Percentiles rank a stretch among this genome's conserved stretches.
Evolutionary conservation across 2,888 invertebrate species (phyloP).

Genomic region (Bombylius discolor): DNA sequence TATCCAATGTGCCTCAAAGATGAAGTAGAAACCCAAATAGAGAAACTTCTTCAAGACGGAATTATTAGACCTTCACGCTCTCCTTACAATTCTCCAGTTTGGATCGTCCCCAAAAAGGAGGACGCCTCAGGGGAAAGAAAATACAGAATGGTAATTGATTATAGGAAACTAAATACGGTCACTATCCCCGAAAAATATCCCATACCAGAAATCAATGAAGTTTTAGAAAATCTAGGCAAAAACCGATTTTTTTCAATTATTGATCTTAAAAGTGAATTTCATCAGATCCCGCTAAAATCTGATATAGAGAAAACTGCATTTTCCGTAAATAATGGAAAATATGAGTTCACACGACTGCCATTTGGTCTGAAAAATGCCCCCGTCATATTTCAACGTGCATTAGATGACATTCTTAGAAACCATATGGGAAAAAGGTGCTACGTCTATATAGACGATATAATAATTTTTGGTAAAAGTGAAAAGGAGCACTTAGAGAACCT

Average conservation of each 20-base stretch:
- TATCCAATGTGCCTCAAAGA: too few species aligned
- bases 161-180: too few species aligned
- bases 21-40: too few species aligned
- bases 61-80: too few species aligned
- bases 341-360: constrained; percentile 8
- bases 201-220: too few species aligned
- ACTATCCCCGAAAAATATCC: too few species aligned
- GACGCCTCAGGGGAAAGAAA: too few species aligned
- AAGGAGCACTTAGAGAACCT: constrained; percentile 6
- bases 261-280: constrained; percentile 5
- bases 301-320: constrained; percentile 12
- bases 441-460: constrained; percentile 11
- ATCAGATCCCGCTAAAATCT: constrained; percentile 7
- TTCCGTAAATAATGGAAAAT: constrained; percentile 9
- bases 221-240: constrained; percentile 1
- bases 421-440: constrained; percentile 7
- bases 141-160: too few species aligned
- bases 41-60: too few species aligned
- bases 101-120: too few species aligned
- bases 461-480: constrained; percentile 11
- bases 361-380: constrained; percentile 10
- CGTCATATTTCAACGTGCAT: constrained; percentile 12
- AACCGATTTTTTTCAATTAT: constrained; percentile 1
- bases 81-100: too few species aligned
- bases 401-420: constrained; percentile 11